phyloP scores from a whole-genome alignment of 2,113 vertebrate species.

The Caranx melampygus region DNA sequence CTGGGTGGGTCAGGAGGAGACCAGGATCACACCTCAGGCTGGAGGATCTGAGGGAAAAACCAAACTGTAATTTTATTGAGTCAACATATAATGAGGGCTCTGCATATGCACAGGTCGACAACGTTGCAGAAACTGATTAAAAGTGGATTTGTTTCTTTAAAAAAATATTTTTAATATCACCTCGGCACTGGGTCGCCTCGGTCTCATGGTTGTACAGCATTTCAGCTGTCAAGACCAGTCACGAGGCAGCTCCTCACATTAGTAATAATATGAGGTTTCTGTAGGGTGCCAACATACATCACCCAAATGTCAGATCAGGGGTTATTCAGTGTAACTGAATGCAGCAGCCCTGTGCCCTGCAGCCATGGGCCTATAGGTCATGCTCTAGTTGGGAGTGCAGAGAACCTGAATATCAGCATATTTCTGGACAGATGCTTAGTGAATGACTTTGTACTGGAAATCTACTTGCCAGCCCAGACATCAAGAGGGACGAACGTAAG shows the following conservation, averaged over 20 bases:
- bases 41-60: conserved; percentile 56
- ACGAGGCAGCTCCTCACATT: conserved; percentile 31
- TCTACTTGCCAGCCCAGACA: conserved; percentile 42
- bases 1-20: conserved; percentile 58
- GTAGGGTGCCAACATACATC: conserved; percentile 42
- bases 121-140: neutral
- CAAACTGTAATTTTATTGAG: conserved; percentile 74
- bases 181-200: neutral
- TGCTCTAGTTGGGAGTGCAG: conserved; percentile 37
- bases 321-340: conserved; percentile 56
- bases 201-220: neutral
- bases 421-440: conserved; percentile 65
- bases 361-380: conserved; percentile 72
- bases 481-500: conserved; percentile 16
- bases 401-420: conserved; percentile 84
- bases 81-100: conserved; percentile 55
- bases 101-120: conserved; percentile 2
- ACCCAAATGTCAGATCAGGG: conserved; percentile 45
- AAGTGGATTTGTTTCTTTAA: neutral
- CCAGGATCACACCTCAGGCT: conserved; percentile 67
- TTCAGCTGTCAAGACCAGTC: conserved; percentile 34
- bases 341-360: conserved; percentile 51
- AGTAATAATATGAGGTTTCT: conserved; percentile 38
- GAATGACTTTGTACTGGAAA: conserved; percentile 47
- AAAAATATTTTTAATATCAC: neutral